Evolutionary conservation across 2,888 invertebrate genomes (phyloP), one percentile per base, ranked within the genome.

Genomic region (Noctua fimbriata): DNA sequence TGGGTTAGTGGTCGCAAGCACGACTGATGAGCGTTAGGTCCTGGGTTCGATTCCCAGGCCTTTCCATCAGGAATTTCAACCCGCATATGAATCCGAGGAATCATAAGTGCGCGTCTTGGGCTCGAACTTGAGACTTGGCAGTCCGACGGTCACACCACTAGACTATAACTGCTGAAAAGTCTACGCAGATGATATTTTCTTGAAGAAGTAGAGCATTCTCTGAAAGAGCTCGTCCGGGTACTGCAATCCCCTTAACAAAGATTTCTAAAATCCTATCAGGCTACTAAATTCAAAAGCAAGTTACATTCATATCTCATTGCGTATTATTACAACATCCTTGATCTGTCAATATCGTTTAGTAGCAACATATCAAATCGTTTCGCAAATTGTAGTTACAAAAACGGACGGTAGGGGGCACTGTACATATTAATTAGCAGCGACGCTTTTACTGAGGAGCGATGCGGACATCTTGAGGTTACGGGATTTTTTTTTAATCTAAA

Each of bases 361-460:
- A 76, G 76, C 69, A 58, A 82, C 86, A 83, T 81, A 75, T 87
- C 83, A 44, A 55, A 28, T 75, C 76, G 79, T 83, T 66, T 63
- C 80, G n/a, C 86, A 89, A 89, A 89, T 90, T 90, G 88, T 67
- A 55, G 60, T 67, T 2, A 72, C 87, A 89, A 89, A 88, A 89
- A 90, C 74, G 10, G 28, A 2, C 66, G 47, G 32, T 77, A 82
- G 84, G 63, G 76, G 79, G 73, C 80, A 32, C 85, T 82, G 76
- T 82, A 90, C 89, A 88, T 87, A 84, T 85, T 88, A 89, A 89
- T 89, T 86, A 90, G 89, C 65, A 49, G 49, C 36, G 10, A 69
- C 55, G 44, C 18, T 16, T 21, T 28, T 18, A 41, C 84, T 82
- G 16, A 49, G 18, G 76, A 69, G 78, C 18, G 0, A 44, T 10